Evolutionary conservation across 1,140 invertebrate genomes (phyloP).

Genomic region (Ips nitidus): DNA sequence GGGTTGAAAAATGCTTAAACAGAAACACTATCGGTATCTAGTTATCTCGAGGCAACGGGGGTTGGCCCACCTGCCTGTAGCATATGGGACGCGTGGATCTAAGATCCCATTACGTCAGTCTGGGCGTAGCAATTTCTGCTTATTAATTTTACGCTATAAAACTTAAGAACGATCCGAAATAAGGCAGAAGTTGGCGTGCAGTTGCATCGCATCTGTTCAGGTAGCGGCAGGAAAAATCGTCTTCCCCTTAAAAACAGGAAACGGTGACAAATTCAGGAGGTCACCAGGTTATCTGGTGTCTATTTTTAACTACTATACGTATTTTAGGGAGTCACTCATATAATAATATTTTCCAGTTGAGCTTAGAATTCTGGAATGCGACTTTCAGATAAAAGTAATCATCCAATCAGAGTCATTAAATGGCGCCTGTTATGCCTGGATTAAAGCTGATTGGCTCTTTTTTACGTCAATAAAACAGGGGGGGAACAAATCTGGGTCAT

Average conservation of each 20-base stretch:
- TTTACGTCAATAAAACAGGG: not conserved
- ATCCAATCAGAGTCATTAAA: constrained; percentile 15
- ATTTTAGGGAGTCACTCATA: not conserved
- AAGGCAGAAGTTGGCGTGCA: not conserved
- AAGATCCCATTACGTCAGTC: not conserved
- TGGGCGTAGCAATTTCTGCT: constrained; percentile 3
- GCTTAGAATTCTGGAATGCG: not conserved
- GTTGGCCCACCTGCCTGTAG: constrained; percentile 1
- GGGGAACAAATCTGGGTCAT: too few relatives aligned
- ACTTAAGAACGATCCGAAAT: not conserved
- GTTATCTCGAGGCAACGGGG: not conserved
- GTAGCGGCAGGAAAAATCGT: not conserved
- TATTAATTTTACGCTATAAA: constrained; percentile 1
- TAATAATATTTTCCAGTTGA: not conserved
- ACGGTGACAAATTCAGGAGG: not conserved
- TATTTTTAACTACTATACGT: not conserved
- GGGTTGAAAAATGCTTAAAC: too few relatives aligned
- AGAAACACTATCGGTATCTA: constrained; percentile 8
- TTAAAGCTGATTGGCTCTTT: not conserved
- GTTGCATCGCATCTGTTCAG: not conserved
- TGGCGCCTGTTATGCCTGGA: constrained; percentile 5
- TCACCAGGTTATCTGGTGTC: not conserved
- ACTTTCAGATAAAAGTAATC: constrained; percentile 2
- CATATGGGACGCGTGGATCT: constrained; percentile 7
- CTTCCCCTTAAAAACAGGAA: constrained; percentile 1